Evolutionary conservation across 2,888 invertebrate genomes (phyloP).

Genomic region (Eucriotettix oculatus): DNA sequence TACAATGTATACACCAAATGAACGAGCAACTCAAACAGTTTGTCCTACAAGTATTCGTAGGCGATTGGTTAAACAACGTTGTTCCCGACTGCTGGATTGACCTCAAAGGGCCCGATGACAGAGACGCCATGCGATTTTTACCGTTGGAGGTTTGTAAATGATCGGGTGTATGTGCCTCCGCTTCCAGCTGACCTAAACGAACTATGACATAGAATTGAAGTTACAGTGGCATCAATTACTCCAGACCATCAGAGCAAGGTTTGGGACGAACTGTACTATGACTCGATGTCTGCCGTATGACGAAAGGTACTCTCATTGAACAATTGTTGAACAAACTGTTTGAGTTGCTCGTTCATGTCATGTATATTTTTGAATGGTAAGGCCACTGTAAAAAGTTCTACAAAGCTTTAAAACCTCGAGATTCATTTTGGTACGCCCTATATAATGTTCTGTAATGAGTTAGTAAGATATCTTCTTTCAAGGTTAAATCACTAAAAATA

Average conservation of each 20-base stretch:
- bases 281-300: not conserved
- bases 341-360: not conserved
- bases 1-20: too few relatives aligned
- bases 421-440: not conserved
- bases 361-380: not conserved
- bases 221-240: not conserved
- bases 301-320: not conserved
- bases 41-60: too few relatives aligned
- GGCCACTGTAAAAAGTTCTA: not conserved
- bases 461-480: too few relatives aligned
- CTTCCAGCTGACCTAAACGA: too few relatives aligned
- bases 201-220: not conserved
- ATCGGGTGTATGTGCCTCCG: not conserved
- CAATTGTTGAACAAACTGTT: too few relatives aligned
- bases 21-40: too few relatives aligned
- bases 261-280: constrained; percentile 2
- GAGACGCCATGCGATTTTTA: too few relatives aligned
- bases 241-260: constrained; percentile 1
- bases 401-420: not conserved
- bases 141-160: too few relatives aligned
- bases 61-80: too few relatives aligned
- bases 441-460: not conserved
- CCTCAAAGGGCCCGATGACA: too few relatives aligned
- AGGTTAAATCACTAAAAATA: too few relatives aligned
- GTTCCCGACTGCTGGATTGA: too few relatives aligned